Base-by-base conservation (phyloP, 2,797 vertebrate genomes). In the Tolypeutes matacus region DNA sequence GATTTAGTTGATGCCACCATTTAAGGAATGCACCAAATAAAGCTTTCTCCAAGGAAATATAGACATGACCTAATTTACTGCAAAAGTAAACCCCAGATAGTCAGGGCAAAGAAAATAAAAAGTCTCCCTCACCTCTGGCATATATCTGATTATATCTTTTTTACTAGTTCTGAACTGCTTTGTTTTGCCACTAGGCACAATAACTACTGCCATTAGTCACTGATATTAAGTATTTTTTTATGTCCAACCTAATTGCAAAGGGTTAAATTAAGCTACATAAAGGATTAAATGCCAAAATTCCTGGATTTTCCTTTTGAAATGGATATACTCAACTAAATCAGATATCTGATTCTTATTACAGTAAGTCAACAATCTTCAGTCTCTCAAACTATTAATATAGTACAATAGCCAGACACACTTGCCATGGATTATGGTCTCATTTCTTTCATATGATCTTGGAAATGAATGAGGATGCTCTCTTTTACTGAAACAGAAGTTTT, bases 311-410 rank as follows among this genome's bases (percentile, higher is more conserved):
- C 94, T 98, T 97, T 97, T 96, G 97, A 98, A 96, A 97, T 97
- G 93, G 95, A 97, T 97, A 97, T 96, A 94, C 96, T 97, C 95
- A 98, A 97, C 98, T 97, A 98, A 39, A 39, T 39, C 39, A 39
- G 97, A 98, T 97, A 98, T 96, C 98, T 98, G 96, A 97, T 98
- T 98, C 97, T 91, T 94, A 95, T 97, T 97, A 97, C 98, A 98
- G 98, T 98, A 98, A 98, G 98, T 98, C 98, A 98, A 98, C 99
- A 98, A 98, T 91, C 96, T 91, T 97, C 97, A 98, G 98, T 98
- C 98, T 98, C 98, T 99, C 98, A 98, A 99, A 98, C 98, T 39
- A 39, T 39, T 39, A 98, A 98, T 95, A 97, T 97, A 97, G 56
- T 56, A 73, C 69, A 97, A 83, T 95, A 81, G 97, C 94, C 93